Evolutionary conservation across 2,888 invertebrate genomes (phyloP).

Genomic region (Acrobasis suavella): DNA sequence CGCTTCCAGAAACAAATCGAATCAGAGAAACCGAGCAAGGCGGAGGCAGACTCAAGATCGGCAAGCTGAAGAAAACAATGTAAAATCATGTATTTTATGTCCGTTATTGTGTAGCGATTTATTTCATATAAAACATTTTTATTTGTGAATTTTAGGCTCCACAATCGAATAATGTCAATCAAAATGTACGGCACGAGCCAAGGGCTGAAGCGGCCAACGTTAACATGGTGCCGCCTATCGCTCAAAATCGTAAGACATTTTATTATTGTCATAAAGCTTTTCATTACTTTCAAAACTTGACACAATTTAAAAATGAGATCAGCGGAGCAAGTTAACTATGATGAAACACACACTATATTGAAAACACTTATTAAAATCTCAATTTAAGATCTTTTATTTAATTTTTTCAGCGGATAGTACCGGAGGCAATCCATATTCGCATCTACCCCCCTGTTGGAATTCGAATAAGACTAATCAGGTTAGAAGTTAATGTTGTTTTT

Average conservation of each 20-base stretch:
- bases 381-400: conserved; percentile 19
- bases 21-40: conserved; percentile 66
- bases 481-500: background rate
- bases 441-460: conserved; percentile 68
- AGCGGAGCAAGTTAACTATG: too few relatives aligned
- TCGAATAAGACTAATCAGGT: conserved; percentile 72
- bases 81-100: conserved; percentile 35
- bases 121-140: background rate
- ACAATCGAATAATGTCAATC: conserved; percentile 55
- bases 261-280: too few relatives aligned
- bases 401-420: conserved; percentile 55
- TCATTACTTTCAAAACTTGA: too few relatives aligned
- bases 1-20: conserved; percentile 69
- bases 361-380: too few relatives aligned
- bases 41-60: conserved; percentile 66
- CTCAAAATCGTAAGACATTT: conserved; percentile 57
- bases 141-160: conserved; percentile 40
- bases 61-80: conserved; percentile 60
- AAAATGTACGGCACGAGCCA: conserved; percentile 60
- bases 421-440: conserved; percentile 59
- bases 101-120: background rate
- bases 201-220: conserved; percentile 61
- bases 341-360: too few relatives aligned
- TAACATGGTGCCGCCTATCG: conserved; percentile 65
- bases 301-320: too few relatives aligned